Conservation (phyloP, 2,888 invertebrate species). For the Herminia tarsipennalis region DNA sequence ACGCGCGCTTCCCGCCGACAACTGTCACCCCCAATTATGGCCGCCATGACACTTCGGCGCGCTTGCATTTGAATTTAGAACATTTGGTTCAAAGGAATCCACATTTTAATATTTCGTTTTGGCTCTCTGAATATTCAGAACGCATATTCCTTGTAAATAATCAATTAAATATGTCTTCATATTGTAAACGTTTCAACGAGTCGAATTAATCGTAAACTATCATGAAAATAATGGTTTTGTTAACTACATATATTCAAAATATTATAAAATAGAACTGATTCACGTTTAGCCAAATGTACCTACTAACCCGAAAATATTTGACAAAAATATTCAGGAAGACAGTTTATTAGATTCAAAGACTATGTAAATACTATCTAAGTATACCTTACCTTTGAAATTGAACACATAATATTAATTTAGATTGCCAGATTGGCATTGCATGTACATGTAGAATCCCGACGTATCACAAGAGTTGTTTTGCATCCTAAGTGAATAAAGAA, state of each 20-base stretch:
- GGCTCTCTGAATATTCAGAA: slow-evolving; percentile 24
- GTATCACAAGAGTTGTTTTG: too few relatives aligned
- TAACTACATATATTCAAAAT: slow-evolving; percentile 16
- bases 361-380: too few relatives aligned
- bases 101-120: slow-evolving; percentile 49
- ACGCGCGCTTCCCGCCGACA: slow-evolving; percentile 57
- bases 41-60: slow-evolving; percentile 77
- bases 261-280: background rate
- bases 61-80: slow-evolving; percentile 78
- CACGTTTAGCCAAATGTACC: too few relatives aligned
- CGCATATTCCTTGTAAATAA: slow-evolving; percentile 45
- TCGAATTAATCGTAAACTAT: slow-evolving; percentile 33
- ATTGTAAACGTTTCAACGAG: slow-evolving; percentile 39
- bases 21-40: slow-evolving; percentile 82
- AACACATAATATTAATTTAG: too few relatives aligned
- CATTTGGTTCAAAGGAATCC: slow-evolving; percentile 55
- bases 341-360: too few relatives aligned
- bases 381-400: too few relatives aligned
- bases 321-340: too few relatives aligned
- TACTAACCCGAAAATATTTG: too few relatives aligned
- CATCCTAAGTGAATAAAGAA: too few relatives aligned
- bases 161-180: slow-evolving; percentile 41
- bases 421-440: too few relatives aligned
- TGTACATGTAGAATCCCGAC: too few relatives aligned
- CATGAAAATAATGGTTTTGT: slow-evolving; percentile 33